Evolutionary conservation across 2,888 invertebrate genomes (phyloP), one percentile per base, ranked within the genome.

Genomic region (Escarpia spicata): DNA sequence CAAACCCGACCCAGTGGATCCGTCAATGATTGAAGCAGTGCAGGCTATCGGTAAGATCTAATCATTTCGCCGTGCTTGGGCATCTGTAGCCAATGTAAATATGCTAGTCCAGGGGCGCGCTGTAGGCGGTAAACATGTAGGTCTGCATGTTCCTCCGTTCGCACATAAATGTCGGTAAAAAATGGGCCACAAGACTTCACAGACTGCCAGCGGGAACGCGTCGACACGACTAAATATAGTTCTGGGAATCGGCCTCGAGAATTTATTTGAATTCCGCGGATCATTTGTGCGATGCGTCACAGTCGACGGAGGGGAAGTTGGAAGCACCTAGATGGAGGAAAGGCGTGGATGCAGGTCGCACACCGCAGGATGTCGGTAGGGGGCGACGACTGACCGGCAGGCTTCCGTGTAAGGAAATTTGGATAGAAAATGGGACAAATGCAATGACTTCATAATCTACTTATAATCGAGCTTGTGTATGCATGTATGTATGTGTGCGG

Each of bases 241-340:
- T 75, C 26, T 75, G n/a, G 26, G 26, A n/a, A 75, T 75, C 75
- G 19, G 75, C 75, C 3, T 6, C 75, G 75, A 26, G 19, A 75
- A 75, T 75, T 75, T 75, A 75, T 75, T 15, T 75, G 75, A 75
- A 75, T 75, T n/a, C 75, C 75, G 75, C 26, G 75, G 75, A 75
- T 75, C 75, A 75, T 75, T 75, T n/a, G 75, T 26, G 75, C 75
- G 75, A 75, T 75, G 75, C 75, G 75, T 75, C 75, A 75, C 75
- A 75, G 75, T 19, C 26, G 75, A 26, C 4, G 75, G 75, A 2
- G 26, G 26, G 19, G 75, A n/a, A 26, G 75, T 75, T 75, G 19
- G 75, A 75, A 75, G 75, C 75, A 26, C 19, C 75, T 26, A n/a
- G 75, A n/a, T 26, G 4, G 75, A 26, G 75, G n/a, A 75, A 52